Percentiles rank a stretch among this genome's conserved stretches.
phyloP scores from a whole-genome alignment of 2,113 vertebrate genomes.

The Erythrolamprus reginae region DNA sequence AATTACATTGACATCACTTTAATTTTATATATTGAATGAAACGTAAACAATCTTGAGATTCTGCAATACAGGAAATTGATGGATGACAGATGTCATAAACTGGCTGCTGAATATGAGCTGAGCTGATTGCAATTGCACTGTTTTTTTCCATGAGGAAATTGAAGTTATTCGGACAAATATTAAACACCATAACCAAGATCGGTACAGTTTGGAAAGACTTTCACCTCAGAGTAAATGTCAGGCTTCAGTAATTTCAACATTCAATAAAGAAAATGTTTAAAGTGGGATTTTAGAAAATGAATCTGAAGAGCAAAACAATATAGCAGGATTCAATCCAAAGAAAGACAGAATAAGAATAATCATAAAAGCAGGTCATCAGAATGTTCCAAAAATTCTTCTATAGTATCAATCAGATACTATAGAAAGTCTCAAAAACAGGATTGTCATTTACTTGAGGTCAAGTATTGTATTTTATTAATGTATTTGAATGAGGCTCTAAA shows the following conservation, averaged over 20 bases:
- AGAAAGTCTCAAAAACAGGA: not conserved
- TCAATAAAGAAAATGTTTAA: constrained; percentile 11
- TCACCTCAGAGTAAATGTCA: constrained; percentile 13
- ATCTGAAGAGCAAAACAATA: constrained; percentile 5
- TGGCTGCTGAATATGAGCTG: not conserved
- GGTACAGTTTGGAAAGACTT: constrained; percentile 18
- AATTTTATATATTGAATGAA: constrained; percentile 38
- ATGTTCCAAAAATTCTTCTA: not conserved
- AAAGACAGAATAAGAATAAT: not conserved
- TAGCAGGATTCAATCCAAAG: not conserved
- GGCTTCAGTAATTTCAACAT: not conserved
- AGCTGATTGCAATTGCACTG: constrained; percentile 25
- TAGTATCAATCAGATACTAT: not conserved
- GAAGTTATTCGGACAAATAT: not conserved
- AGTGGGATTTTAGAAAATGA: constrained; percentile 2
- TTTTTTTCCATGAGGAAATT: constrained; percentile 31
- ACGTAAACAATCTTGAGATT: constrained; percentile 45
- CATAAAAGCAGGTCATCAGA: not conserved
- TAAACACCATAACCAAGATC: constrained; percentile 12
- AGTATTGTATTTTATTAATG: not conserved
- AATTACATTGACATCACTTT: not conserved
- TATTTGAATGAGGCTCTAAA: not conserved
- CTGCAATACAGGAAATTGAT: constrained; percentile 19
- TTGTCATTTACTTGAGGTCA: no score
- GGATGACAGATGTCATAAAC: not conserved